These are phyloP conservation scores for Icerya purchasi DNA, from an alignment of 2,888 invertebrate genomes.

Conservation along the genomic window DNA sequence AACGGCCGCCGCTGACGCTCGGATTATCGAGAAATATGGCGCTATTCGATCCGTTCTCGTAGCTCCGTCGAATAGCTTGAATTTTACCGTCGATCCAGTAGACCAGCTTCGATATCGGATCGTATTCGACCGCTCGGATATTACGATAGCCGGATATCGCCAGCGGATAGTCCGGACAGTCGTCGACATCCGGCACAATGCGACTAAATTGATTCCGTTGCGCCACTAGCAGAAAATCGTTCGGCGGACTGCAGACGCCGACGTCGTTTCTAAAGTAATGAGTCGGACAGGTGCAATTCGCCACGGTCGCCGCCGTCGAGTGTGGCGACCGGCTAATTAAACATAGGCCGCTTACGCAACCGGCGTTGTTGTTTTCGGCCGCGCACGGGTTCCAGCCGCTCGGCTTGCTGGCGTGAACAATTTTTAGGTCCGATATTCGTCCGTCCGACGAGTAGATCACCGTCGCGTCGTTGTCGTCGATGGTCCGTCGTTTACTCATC, in stretches of 20 bases:
- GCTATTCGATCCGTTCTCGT: constrained; percentile 38
- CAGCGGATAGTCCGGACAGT: constrained; percentile 61
- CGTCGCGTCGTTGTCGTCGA: constrained; percentile 41
- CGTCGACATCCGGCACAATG: constrained; percentile 50
- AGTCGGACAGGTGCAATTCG: constrained; percentile 59
- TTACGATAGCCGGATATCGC: constrained; percentile 58
- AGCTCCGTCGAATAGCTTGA: constrained; percentile 45
- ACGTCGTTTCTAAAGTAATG: too few species aligned
- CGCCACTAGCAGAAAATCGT: constrained; percentile 65
- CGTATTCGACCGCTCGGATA: constrained; percentile 66
- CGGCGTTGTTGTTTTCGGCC: constrained; percentile 58
- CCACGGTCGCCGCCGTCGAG: constrained; percentile 20
- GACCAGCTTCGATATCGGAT: constrained; percentile 46
- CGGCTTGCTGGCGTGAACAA: constrained; percentile 41
- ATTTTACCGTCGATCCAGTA: constrained; percentile 67
- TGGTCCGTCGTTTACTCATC: constrained; percentile 52
- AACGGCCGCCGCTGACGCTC: neutral
- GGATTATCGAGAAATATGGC: constrained; percentile 32
- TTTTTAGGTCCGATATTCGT: constrained; percentile 44
- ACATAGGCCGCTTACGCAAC: constrained; percentile 64
- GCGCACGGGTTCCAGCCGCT: constrained; percentile 50
- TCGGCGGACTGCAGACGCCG: constrained; percentile 71
- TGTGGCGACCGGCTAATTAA: constrained; percentile 39
- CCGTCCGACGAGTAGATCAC: constrained; percentile 41
- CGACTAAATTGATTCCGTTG: constrained; percentile 64